phyloP scores from a whole-genome alignment of 2,888 invertebrate species.

The Diogma glabrata region DNA sequence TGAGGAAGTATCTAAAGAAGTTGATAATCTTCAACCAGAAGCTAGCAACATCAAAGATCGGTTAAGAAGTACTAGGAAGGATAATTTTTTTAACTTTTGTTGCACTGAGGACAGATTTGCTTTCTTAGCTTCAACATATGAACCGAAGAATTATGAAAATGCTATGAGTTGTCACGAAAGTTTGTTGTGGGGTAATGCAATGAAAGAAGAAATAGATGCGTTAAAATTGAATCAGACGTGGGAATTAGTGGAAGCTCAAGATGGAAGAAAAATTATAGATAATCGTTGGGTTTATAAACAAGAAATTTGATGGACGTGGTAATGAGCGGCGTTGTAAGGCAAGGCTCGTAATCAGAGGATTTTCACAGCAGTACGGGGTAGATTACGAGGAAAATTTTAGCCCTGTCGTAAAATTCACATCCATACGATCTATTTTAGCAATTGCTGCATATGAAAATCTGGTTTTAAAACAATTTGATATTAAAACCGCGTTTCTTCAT shows the following conservation, averaged over 20 bases:
- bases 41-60: not conserved
- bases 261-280: not conserved
- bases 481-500: constrained; percentile 17
- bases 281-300: constrained; percentile 14
- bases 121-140: not conserved
- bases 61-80: not conserved
- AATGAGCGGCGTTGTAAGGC: constrained; percentile 18
- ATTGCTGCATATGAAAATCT: constrained; percentile 14
- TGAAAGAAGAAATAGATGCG: not conserved
- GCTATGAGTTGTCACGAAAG: not conserved
- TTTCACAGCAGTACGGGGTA: constrained; percentile 19
- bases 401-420: constrained; percentile 13
- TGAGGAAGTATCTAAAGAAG: not conserved
- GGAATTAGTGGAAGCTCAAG: not conserved
- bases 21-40: not conserved
- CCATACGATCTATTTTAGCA: constrained; percentile 12
- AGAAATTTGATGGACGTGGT: too few relatives aligned
- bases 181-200: constrained; percentile 1
- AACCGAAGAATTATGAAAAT: constrained; percentile 1
- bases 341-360: constrained; percentile 18
- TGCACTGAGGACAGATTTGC: not conserved
- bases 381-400: constrained; percentile 21
- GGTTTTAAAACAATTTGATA: constrained; percentile 16
- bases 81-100: too few relatives aligned
- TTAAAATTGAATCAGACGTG: not conserved